These are phyloP conservation scores for Lepidothrix coronata DNA, from an alignment of 2,113 vertebrate species.

Conservation along the genomic window DNA sequence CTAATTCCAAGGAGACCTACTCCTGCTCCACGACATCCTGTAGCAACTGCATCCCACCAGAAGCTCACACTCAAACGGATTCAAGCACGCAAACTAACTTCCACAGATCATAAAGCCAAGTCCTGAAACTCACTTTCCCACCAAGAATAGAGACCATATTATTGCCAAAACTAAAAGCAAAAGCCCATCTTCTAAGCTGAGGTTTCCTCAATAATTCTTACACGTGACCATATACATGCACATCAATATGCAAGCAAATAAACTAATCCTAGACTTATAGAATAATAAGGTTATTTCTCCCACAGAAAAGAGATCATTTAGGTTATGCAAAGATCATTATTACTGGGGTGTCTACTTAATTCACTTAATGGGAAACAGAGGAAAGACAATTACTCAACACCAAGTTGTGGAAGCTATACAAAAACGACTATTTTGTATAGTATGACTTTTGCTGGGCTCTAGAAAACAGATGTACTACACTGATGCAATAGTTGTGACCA, in stretches of 20 bases:
- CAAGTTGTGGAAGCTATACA: not conserved
- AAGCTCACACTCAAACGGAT: not conserved
- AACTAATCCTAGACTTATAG: not conserved
- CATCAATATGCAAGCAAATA: not conserved
- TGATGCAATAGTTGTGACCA: not conserved
- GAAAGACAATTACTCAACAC: not conserved
- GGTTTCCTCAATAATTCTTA: not conserved
- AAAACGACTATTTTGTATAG: not conserved
- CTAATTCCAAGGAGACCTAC: not conserved
- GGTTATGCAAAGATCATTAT: not conserved
- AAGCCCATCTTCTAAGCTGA: not conserved
- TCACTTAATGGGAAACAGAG: not conserved
- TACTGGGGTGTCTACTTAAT: not conserved
- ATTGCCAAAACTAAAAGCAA: not conserved
- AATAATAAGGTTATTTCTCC: not conserved
- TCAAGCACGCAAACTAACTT: not conserved
- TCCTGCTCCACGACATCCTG: fast-evolving
- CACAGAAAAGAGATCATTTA: not conserved
- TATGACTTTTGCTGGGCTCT: not conserved
- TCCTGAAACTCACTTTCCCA: not conserved
- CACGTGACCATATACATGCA: not conserved
- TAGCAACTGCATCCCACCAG: not conserved
- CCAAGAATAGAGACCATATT: not conserved
- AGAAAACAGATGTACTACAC: fast-evolving
- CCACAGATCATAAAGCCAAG: not conserved